Evolutionary conservation across 2,797 vertebrate genomes (phyloP).

Genomic region (Sebastes reedi): DNA sequence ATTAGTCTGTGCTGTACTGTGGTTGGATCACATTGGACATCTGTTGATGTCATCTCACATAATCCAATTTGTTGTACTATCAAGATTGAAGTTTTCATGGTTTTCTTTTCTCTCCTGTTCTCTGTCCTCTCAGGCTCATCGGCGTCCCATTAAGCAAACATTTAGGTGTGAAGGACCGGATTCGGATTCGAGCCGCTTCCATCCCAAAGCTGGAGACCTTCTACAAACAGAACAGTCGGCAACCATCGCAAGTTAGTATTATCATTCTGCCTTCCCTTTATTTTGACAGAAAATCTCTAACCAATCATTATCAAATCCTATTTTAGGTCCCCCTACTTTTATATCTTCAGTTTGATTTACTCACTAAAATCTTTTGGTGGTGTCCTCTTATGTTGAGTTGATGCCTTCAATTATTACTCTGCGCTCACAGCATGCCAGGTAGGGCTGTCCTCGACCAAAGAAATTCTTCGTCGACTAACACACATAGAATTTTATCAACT

Average conservation of each 20-base stretch:
- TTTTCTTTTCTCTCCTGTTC: background rate
- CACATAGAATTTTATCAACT: no score
- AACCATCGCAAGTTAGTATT: constrained; percentile 80
- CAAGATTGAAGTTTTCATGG: background rate
- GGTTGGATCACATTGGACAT: constrained; percentile 4
- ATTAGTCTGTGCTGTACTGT: background rate
- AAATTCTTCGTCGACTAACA: no score
- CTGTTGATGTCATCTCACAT: constrained; percentile 23
- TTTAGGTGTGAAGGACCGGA: constrained; percentile 85
- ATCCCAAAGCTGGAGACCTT: constrained; percentile 84
- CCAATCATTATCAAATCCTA: background rate
- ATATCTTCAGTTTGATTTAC: background rate
- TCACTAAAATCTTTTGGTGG: background rate
- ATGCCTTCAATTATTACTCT: background rate
- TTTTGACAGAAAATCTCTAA: background rate
- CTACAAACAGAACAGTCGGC: constrained; percentile 74
- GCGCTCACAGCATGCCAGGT: background rate
- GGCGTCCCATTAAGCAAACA: constrained; percentile 84
- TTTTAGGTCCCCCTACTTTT: background rate
- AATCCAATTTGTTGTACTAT: background rate
- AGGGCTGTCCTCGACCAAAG: no score
- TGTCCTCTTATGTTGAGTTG: background rate
- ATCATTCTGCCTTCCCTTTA: background rate
- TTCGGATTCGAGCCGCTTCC: constrained; percentile 65
- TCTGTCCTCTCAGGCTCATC: constrained; percentile 78